These are phyloP conservation scores for Macrostomum cliftonense DNA, from an alignment of 2,888 invertebrate genomes.

Conservation along the genomic window DNA sequence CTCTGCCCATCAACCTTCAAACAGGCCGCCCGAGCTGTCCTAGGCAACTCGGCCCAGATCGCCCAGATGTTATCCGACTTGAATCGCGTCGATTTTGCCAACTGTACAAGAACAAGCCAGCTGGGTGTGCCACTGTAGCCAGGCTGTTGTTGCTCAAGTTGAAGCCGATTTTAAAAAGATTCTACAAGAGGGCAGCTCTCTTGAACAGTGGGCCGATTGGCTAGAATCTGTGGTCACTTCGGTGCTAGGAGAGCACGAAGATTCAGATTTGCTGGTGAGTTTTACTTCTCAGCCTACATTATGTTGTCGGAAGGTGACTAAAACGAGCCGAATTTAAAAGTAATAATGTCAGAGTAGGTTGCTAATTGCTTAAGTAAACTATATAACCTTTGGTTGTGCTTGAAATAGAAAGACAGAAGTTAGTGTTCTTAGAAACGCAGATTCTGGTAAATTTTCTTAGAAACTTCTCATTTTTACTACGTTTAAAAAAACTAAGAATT, in stretches of 20 bases:
- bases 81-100: constrained; percentile 88
- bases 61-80: constrained; percentile 87
- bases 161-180: constrained; percentile 63
- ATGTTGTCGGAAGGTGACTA: too few species aligned
- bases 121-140: constrained; percentile 91
- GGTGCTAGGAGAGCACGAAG: constrained; percentile 69
- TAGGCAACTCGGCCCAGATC: constrained; percentile 81
- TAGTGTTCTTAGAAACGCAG: too few species aligned
- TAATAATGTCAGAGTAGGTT: too few species aligned
- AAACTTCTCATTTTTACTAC: too few species aligned
- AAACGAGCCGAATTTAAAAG: neutral
- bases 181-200: constrained; percentile 57
- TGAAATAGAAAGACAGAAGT: too few species aligned
- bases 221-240: constrained; percentile 74
- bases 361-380: too few species aligned
- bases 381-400: too few species aligned
- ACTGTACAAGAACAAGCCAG: constrained; percentile 68
- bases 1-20: too few species aligned
- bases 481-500: too few species aligned
- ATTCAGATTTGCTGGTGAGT: constrained; percentile 40
- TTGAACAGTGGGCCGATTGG: constrained; percentile 97
- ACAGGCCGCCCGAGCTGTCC: constrained; percentile 75
- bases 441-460: too few species aligned
- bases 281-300: too few species aligned
- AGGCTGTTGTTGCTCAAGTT: constrained; percentile 58